Percentiles rank a stretch among this genome's conserved stretches.
Evolutionary conservation across 1,140 invertebrate species (phyloP).

Genomic region (Ditylenchus dipsaci): DNA sequence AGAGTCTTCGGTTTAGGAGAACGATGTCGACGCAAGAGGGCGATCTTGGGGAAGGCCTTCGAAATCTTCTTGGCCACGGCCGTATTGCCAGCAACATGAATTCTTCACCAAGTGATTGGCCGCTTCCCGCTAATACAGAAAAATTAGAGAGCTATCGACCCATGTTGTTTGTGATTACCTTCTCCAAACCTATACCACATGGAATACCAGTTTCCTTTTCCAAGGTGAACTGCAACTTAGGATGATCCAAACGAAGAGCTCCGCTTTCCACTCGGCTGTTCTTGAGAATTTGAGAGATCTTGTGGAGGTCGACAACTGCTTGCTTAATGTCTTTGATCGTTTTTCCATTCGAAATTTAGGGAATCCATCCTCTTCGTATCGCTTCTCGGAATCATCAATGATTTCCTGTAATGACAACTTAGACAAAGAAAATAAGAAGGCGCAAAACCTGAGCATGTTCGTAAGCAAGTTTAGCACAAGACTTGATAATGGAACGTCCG

Average conservation of each 20-base stretch:
- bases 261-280: slow-evolving; percentile 39
- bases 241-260: slow-evolving; percentile 50
- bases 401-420: slow-evolving; percentile 37
- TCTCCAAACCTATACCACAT: slow-evolving; percentile 40
- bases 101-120: slow-evolving; percentile 85
- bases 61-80: slow-evolving; percentile 79
- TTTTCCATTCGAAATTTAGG: slow-evolving; percentile 68
- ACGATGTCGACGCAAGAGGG: slow-evolving; percentile 81
- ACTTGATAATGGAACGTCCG: slow-evolving; percentile 82
- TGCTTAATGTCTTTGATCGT: slow-evolving; percentile 67
- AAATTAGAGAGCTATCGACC: background rate
- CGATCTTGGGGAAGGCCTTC: slow-evolving; percentile 79
- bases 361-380: slow-evolving; percentile 16
- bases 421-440: background rate
- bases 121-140: slow-evolving; percentile 71
- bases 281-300: slow-evolving; percentile 43
- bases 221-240: slow-evolving; percentile 51
- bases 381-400: slow-evolving; percentile 75
- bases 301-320: slow-evolving; percentile 59
- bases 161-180: slow-evolving; percentile 19
- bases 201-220: slow-evolving; percentile 54
- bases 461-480: slow-evolving; percentile 60
- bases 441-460: slow-evolving; percentile 50
- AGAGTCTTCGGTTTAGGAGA: slow-evolving; percentile 76
- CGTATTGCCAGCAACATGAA: slow-evolving; percentile 92